A percentile compares a stretch with the other conserved stretches of the same genome.
Conservation (phyloP, 2,888 invertebrate genomes). For the Callyntrura sp. region DNA sequence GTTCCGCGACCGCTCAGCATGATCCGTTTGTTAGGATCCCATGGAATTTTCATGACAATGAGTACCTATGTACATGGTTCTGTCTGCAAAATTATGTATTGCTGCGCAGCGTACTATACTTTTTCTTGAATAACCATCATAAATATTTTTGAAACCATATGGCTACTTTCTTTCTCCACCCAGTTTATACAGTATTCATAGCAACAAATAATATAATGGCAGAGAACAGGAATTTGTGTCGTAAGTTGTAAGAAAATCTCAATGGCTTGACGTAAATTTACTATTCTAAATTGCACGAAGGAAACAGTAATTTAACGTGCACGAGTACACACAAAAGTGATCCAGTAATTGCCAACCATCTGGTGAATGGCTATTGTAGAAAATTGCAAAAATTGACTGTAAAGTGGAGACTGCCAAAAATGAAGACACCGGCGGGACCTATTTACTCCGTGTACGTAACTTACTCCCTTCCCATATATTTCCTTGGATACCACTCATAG, state of each 20-base stretch:
- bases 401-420: neutral
- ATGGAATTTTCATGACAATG: conserved; percentile 27
- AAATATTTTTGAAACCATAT: no score
- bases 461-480: no score
- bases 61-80: neutral
- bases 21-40: neutral
- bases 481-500: no score
- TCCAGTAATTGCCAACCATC: neutral
- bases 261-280: neutral
- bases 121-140: neutral
- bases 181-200: no score
- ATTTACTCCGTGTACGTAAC: no score
- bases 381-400: conserved; percentile 4
- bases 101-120: neutral
- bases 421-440: neutral
- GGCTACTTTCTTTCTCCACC: no score
- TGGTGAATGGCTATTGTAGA: neutral
- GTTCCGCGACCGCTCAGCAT: neutral
- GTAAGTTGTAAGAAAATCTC: neutral
- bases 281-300: neutral
- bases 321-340: neutral
- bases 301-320: neutral
- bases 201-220: no score
- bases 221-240: no score
- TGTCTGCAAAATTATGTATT: neutral